Evolutionary conservation across 2,888 invertebrate species (phyloP), one percentile per base, ranked within the genome.

Genomic region (Rotaria macrura): DNA sequence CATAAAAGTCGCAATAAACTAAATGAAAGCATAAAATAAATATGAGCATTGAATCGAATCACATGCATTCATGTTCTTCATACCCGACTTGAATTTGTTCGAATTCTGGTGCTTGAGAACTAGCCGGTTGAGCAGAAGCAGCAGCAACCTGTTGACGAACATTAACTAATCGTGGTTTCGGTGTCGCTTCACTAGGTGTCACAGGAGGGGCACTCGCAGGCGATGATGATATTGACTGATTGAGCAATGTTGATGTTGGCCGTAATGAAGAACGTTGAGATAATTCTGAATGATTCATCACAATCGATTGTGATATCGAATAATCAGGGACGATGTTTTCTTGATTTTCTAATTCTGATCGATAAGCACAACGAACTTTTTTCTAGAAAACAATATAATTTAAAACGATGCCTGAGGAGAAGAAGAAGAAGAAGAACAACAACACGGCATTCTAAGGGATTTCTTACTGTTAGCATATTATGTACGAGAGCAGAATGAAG

Each of bases 321-420:
- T 40, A 40, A 34, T 65, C 65, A 7, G 74, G 74, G 10, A 38
- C 40, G 20, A 74, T 74, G 43, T 74, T 74, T 74, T 74, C 74
- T 74, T 74, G 74, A 74, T 74, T 74, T 40, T 74, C 74, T 23
- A 38, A 38, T 74, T 74, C 74, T 1, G 43, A 38, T 40, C 74
- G 74, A 74, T 74, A 74, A 23, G 74, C 74, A 74, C 38, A 74
- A 74, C 74, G 74, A 74, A 74, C 25, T 74, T 74, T 74, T 74
- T 74, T 74, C 74, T 74, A 74, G 43, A 74, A 20, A 23, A n/a
- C 9, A 57, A 20, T 29, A n/a, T n/a, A n/a, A n/a, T n/a, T n/a
- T n/a, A n/a, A n/a, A n/a, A n/a, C n/a, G n/a, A n/a, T n/a, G n/a
- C n/a, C n/a, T n/a, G n/a, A n/a, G n/a, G n/a, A 55, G n/a, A 17